Evolutionary conservation across 2,888 invertebrate species (phyloP).

Genomic region (Ametastegia equiseti): DNA sequence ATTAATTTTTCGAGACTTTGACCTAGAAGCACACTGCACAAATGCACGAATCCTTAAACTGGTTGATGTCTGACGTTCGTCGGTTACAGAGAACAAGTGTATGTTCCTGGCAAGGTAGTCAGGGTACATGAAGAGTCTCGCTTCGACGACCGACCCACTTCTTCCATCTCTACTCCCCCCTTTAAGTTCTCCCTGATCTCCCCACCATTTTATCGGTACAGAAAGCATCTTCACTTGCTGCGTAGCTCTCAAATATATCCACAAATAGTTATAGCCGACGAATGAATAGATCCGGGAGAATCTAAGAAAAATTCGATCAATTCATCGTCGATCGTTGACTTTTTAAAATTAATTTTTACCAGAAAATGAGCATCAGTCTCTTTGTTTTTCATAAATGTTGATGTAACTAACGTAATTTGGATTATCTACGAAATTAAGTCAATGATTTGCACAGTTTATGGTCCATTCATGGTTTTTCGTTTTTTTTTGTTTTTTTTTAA

Average conservation of each 20-base stretch:
- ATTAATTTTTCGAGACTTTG: too few species aligned
- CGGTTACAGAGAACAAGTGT: slow-evolving; percentile 51
- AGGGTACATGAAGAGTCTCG: slow-evolving; percentile 66
- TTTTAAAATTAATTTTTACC: too few species aligned
- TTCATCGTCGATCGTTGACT: too few species aligned
- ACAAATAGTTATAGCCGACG: background rate
- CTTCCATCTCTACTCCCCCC: slow-evolving; percentile 53
- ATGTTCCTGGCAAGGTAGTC: slow-evolving; percentile 70
- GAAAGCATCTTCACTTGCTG: slow-evolving; percentile 31
- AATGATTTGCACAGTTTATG: too few species aligned
- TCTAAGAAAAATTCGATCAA: too few species aligned
- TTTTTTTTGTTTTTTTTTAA: too few species aligned
- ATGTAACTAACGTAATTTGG: too few species aligned
- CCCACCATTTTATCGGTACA: background rate
- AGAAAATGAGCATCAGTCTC: too few species aligned
- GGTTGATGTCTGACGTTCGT: slow-evolving; percentile 21
- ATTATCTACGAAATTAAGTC: too few species aligned
- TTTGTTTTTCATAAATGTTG: too few species aligned
- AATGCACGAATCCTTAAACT: slow-evolving; percentile 42
- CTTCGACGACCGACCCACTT: slow-evolving; percentile 70
- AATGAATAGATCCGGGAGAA: background rate
- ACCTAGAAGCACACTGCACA: slow-evolving; percentile 4
- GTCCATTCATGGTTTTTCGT: too few species aligned
- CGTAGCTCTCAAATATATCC: too few species aligned
- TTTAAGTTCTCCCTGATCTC: background rate